Base-by-base conservation (phyloP, 2,797 vertebrate genomes). In the Coccyzus lansbergi region DNA sequence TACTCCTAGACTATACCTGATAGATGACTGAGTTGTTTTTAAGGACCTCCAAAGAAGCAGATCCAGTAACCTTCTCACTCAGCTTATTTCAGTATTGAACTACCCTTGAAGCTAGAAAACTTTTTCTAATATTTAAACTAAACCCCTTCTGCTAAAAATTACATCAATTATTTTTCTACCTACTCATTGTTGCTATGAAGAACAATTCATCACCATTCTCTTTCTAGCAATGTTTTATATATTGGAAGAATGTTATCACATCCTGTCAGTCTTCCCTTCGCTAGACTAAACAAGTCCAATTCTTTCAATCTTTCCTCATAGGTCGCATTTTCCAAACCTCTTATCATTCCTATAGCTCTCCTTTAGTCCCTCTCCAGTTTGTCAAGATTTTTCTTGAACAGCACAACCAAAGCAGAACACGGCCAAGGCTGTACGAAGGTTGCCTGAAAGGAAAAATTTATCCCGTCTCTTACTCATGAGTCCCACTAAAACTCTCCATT, bases 221-320 rank as follows among this genome's bases (percentile, higher is more conserved):
- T 93, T 94, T 86, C 93, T 70, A 93, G 81, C 53, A 84, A 48
- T 88, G 90, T 86, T 94, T 94, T 94, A 95, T 71, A 90, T 67
- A 85, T 87, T 92, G 86, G 78, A 92, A 71, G 49, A 94, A 86
- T 94, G 94, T 94, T 96, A 95, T 96, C 94, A 85, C 28, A 2
- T 88, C 75, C 93, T 92, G 94, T 96, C 96, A 96, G 90, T 95
- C 95, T 96, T 94, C 71, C 46, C 75, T 94, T 14, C 88, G 63
- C 83, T 92, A 96, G 96, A 96, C 96, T 96, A 96, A 96, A 96
- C 96, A 96, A 96, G 94, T 96, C 60, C 92, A 90, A 26, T 94
- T 96, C 94, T 83, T 95, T 96, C 95, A 96, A 94, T 95, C 96
- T 96, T 96, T 86, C 84, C 92, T 94, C 92, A 88, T 79, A 80